Evolutionary conservation across 1,140 invertebrate genomes (phyloP).

Genomic region (Meloidogyne floridensis): DNA sequence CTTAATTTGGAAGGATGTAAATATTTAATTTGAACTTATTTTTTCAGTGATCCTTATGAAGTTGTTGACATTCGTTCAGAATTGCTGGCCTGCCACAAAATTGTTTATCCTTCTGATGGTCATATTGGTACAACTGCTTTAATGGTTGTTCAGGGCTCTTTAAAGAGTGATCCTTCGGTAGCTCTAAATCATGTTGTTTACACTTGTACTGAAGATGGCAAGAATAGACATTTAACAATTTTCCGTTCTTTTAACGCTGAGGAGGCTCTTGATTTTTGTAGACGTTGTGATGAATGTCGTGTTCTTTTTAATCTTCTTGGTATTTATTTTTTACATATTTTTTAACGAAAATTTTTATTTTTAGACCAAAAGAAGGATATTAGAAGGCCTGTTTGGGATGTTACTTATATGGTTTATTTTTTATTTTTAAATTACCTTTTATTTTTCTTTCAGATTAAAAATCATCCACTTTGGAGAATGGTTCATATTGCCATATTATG

Average conservation of each 20-base stretch:
- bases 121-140: background rate
- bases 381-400: constrained; percentile 47
- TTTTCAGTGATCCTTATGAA: constrained; percentile 23
- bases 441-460: constrained; percentile 18
- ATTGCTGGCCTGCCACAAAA: background rate
- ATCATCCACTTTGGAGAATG: constrained; percentile 52
- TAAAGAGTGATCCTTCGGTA: background rate
- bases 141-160: constrained; percentile 22
- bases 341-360: constrained; percentile 21
- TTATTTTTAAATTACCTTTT: background rate
- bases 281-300: constrained; percentile 56
- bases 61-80: constrained; percentile 25
- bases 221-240: constrained; percentile 21
- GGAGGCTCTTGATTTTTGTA: constrained; percentile 54
- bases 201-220: constrained; percentile 10
- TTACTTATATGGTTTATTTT: constrained; percentile 33
- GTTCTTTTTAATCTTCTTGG: constrained; percentile 45
- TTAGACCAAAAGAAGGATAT: constrained; percentile 49
- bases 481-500: constrained; percentile 53
- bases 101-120: constrained; percentile 13
- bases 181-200: constrained; percentile 23
- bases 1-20: too few relatives aligned
- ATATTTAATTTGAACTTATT: background rate
- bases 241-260: constrained; percentile 35
- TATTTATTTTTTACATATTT: constrained; percentile 15